Base-by-base conservation (phyloP, 2,888 invertebrate species). In the Chaetogeoica ovagalla region DNA sequence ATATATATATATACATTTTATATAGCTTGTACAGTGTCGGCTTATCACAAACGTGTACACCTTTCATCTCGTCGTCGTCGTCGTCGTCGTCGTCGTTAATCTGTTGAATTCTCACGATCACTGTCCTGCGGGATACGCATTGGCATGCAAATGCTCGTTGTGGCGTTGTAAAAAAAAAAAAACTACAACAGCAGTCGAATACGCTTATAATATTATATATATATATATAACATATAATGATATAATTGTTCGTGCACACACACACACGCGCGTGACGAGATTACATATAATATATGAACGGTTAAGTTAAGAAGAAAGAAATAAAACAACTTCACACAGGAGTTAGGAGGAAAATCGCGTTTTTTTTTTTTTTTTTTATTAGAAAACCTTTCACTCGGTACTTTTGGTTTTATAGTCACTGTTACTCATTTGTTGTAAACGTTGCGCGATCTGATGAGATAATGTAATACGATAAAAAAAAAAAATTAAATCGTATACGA, bases 191-290 rank as follows among this genome's bases (percentile, higher is more conserved):
- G 48, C 48, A 52, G 48, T 30, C 30, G 30, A 30, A 30, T 30
- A 30, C 30, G 8, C 23, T 17, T 9, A 11, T 11, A 9, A 43
- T 43, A 9, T 43, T 43, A 43, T 43, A 43, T 43, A 30, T 30
- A 30, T 30, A 43, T 43, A 43, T 43, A 43, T 2, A 43, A 6
- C 11, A 7, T 43, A 37, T n/a, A 74, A 74, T 65, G 63, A 30
- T 30, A 74, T 74, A 74, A 74, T 74, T 74, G 65, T 74, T 74
- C 74, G 74, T 74, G 74, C 39, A 17, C 74, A 63, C 48, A 23
- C n/a, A n/a, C n/a, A n/a, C n/a, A n/a, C n/a, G n/a, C n/a, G n/a
- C 57, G 15, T 37, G 52, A 52, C 21, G 65, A 15, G 52, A 5
- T 7, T 59, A 43, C 13, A 4, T 43, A 21, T 48, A 30, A 2